Conservation (phyloP, 2,888 invertebrate genomes). For the Thalpophila matura region DNA sequence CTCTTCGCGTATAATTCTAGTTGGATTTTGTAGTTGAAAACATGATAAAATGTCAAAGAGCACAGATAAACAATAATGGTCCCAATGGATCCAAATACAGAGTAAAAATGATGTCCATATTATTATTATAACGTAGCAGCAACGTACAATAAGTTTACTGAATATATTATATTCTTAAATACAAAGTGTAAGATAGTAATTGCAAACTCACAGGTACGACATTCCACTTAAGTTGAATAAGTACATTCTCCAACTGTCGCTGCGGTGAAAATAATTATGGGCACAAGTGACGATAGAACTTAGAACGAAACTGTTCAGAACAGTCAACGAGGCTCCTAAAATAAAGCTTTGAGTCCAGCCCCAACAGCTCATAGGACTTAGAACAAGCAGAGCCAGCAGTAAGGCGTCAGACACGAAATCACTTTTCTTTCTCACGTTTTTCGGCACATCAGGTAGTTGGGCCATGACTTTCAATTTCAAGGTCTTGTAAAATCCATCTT, state of each 20-base stretch:
- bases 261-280: slow-evolving; percentile 95
- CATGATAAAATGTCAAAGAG: too few species aligned
- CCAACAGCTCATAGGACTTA: slow-evolving; percentile 77
- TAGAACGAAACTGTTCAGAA: slow-evolving; percentile 72
- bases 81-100: too few species aligned
- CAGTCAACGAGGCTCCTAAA: slow-evolving; percentile 71
- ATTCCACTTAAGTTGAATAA: slow-evolving; percentile 93
- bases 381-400: slow-evolving; percentile 69
- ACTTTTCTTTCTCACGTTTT: slow-evolving; percentile 76
- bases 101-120: background rate
- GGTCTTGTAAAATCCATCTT: slow-evolving; percentile 94
- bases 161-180: too few species aligned
- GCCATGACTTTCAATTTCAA: slow-evolving; percentile 91
- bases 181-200: too few species aligned
- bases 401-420: slow-evolving; percentile 77
- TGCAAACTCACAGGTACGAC: slow-evolving; percentile 90
- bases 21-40: too few species aligned
- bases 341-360: slow-evolving; percentile 73
- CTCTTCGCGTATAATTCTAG: too few species aligned
- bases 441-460: slow-evolving; percentile 89
- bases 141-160: too few species aligned
- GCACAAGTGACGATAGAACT: slow-evolving; percentile 89
- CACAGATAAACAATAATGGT: too few species aligned
- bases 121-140: too few species aligned
- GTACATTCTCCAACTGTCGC: slow-evolving; percentile 95